phyloP scores from a whole-genome alignment of 2,888 invertebrate species.

The Mimas tiliae region DNA sequence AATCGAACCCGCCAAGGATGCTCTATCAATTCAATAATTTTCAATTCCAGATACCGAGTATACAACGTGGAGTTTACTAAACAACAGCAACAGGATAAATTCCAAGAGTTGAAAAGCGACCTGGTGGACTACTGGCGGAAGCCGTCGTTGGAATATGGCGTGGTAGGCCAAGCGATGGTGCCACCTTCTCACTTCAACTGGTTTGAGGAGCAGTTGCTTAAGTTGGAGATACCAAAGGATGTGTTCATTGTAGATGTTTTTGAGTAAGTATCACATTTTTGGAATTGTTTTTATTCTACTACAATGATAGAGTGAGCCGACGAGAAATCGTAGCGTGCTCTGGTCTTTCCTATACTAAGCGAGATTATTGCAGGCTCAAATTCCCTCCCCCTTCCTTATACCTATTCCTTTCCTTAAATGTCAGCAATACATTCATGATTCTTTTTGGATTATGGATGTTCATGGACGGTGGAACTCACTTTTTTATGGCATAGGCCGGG shows the following conservation, averaged over 20 bases:
- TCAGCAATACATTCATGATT: too few relatives aligned
- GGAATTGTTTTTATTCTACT: too few relatives aligned
- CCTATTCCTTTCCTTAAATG: too few relatives aligned
- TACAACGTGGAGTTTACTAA: slow-evolving; percentile 57
- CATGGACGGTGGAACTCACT: too few relatives aligned
- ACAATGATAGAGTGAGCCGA: too few relatives aligned
- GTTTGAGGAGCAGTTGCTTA: slow-evolving; percentile 61
- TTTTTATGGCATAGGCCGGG: too few relatives aligned
- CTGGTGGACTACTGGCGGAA: slow-evolving; percentile 61
- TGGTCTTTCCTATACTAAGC: too few relatives aligned
- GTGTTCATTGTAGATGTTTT: slow-evolving; percentile 62
- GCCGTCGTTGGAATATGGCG: slow-evolving; percentile 56
- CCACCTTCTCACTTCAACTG: slow-evolving; percentile 60
- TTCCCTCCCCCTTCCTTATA: too few relatives aligned
- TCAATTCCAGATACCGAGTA: slow-evolving; percentile 57
- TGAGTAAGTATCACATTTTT: slow-evolving; percentile 52
- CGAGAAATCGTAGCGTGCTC: too few relatives aligned
- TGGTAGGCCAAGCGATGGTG: slow-evolving; percentile 64
- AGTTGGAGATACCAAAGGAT: slow-evolving; percentile 51
- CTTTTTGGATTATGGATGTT: too few relatives aligned
- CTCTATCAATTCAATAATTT: background rate
- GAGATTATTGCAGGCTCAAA: too few relatives aligned
- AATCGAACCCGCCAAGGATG: too few relatives aligned
- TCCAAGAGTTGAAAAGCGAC: slow-evolving; percentile 55
- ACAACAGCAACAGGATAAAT: slow-evolving; percentile 52